phyloP scores from a whole-genome alignment of 2,888 invertebrate genomes.

The Synergus laeviventris region DNA sequence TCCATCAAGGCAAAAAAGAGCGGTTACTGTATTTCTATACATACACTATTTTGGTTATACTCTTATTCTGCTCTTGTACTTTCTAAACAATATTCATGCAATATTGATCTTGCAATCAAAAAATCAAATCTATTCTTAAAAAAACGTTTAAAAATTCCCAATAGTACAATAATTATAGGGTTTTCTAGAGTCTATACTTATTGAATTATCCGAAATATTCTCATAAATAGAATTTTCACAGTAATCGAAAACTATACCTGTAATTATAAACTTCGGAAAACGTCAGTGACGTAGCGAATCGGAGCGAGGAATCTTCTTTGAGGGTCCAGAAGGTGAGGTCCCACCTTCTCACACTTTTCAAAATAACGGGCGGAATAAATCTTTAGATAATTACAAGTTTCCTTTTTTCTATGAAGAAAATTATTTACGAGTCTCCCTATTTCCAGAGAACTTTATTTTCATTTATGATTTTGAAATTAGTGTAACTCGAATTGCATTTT shows the following conservation, averaged over 20 bases:
- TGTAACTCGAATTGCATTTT: neutral
- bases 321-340: neutral
- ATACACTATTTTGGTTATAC: neutral
- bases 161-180: too few relatives aligned
- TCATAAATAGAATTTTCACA: neutral
- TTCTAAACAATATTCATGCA: neutral
- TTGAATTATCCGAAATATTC: neutral
- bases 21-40: neutral
- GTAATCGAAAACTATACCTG: constrained; percentile 3
- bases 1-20: neutral
- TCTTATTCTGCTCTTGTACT: neutral
- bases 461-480: neutral
- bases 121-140: too few relatives aligned
- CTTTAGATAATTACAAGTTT: constrained; percentile 12
- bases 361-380: neutral
- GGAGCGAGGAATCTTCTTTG: neutral
- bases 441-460: neutral
- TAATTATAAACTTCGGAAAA: constrained; percentile 3
- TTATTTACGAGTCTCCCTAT: neutral
- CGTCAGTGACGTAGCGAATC: neutral
- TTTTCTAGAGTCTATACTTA: too few relatives aligned
- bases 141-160: too few relatives aligned
- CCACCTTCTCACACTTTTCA: constrained; percentile 17
- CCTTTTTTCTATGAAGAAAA: neutral
- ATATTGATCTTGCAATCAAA: neutral